Conservation (phyloP, 2,888 invertebrate genomes). For the Anagyrus pseudococci region DNA sequence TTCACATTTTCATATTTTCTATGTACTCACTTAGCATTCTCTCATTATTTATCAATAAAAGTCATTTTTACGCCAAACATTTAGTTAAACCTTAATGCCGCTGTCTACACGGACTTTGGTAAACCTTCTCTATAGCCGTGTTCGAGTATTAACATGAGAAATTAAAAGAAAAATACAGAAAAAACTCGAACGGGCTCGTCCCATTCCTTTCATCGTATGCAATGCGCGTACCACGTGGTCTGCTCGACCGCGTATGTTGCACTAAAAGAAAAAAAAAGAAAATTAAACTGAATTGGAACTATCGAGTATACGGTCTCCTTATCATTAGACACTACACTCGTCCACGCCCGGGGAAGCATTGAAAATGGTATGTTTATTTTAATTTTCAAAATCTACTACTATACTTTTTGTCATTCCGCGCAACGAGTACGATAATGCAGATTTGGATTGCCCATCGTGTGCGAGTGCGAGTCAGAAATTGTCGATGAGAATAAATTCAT, state of each 20-base stretch:
- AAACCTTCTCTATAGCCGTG: slow-evolving; percentile 25
- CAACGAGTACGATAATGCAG: slow-evolving; percentile 14
- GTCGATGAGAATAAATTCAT: slow-evolving; percentile 29
- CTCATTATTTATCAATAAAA: slow-evolving; percentile 49
- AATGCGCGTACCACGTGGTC: background rate
- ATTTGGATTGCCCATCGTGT: slow-evolving; percentile 36
- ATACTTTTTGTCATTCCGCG: slow-evolving; percentile 25
- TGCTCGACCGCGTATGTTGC: slow-evolving; percentile 5
- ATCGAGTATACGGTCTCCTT: slow-evolving; percentile 21
- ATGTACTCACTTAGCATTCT: slow-evolving; percentile 48
- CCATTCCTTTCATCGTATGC: slow-evolving; percentile 26
- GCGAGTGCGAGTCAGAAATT: slow-evolving; percentile 32
- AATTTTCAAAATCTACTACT: slow-evolving; percentile 39
- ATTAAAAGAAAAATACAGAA: slow-evolving; percentile 14
- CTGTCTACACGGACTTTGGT: slow-evolving; percentile 26
- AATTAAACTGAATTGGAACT: slow-evolving; percentile 12
- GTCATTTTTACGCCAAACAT: slow-evolving; percentile 33
- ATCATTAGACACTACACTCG: slow-evolving; percentile 48
- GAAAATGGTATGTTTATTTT: slow-evolving; percentile 55
- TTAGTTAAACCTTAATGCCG: slow-evolving; percentile 18
- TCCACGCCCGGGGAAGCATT: slow-evolving; percentile 56
- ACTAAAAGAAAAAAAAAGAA: background rate
- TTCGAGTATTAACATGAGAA: slow-evolving; percentile 28
- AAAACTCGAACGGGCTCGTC: slow-evolving; percentile 29
- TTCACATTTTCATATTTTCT: slow-evolving; percentile 30